phyloP scores from a whole-genome alignment of 1,140 invertebrate species.

The Amphibalanus amphitrite region DNA sequence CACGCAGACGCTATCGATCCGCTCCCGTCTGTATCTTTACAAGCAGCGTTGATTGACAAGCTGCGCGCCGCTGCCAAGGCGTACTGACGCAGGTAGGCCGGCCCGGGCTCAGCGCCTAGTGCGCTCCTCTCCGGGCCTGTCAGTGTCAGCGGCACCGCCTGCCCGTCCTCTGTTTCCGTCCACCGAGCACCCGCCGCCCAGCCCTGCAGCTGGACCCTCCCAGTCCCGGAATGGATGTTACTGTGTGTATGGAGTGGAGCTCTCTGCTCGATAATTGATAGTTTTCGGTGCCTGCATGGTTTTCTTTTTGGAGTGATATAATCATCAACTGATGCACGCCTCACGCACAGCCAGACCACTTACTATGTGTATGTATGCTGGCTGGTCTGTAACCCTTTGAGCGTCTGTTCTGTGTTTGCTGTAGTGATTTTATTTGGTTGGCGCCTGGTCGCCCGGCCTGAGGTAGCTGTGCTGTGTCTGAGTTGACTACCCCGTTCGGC shows the following conservation, averaged over 20 bases:
- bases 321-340: no score
- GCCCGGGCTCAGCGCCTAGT: background rate
- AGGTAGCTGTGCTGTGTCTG: background rate
- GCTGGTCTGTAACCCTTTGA: no score
- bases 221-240: no score
- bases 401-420: background rate
- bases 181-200: background rate
- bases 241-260: background rate
- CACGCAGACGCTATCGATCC: background rate
- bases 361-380: no score
- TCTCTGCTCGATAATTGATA: no score
- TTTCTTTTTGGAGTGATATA: no score
- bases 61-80: background rate
- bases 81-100: background rate
- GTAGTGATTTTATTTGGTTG: background rate
- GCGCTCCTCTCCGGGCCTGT: no score
- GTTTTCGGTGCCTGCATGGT: no score
- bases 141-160: no score
- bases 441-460: background rate
- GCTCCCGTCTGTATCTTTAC: background rate
- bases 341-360: no score
- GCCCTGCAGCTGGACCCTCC: background rate
- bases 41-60: background rate
- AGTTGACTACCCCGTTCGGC: background rate
- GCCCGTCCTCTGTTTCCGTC: no score